Conservation (phyloP, 1,140 invertebrate genomes). For the Drosophila carrolli region DNA sequence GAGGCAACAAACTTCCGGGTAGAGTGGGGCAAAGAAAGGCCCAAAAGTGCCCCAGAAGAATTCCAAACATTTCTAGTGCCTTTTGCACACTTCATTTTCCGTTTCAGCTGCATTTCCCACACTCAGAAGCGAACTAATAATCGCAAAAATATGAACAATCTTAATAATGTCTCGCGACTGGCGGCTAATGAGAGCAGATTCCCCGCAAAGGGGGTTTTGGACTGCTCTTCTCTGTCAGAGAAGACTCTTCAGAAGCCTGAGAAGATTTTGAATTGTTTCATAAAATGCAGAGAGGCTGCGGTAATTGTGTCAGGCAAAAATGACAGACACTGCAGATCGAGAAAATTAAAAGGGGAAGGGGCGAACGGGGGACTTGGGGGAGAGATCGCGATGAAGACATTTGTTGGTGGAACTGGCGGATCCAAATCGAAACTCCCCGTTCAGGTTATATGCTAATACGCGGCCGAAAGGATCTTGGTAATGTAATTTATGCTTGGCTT, state of each 20-base stretch:
- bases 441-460: slow-evolving; percentile 79
- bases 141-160: slow-evolving; percentile 69
- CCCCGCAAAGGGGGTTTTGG: not conserved
- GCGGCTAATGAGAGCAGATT: slow-evolving; percentile 64
- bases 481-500: slow-evolving; percentile 80
- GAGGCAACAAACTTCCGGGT: slow-evolving; percentile 27
- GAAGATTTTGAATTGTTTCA: slow-evolving; percentile 83
- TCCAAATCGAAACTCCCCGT: slow-evolving; percentile 29
- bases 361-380: not conserved
- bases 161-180: slow-evolving; percentile 58
- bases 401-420: slow-evolving; percentile 35
- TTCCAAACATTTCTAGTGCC: slow-evolving; percentile 14
- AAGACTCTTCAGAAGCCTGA: slow-evolving; percentile 66
- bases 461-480: slow-evolving; percentile 71
- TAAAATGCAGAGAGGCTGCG: slow-evolving; percentile 77
- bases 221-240: slow-evolving; percentile 7
- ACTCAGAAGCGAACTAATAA: slow-evolving; percentile 72
- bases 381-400: slow-evolving; percentile 55
- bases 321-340: slow-evolving; percentile 48
- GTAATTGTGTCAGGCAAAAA: slow-evolving; percentile 77
- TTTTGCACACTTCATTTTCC: slow-evolving; percentile 35
- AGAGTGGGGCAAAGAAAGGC: slow-evolving; percentile 9
- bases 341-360: slow-evolving; percentile 2
- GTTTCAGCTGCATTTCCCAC: slow-evolving; percentile 56
- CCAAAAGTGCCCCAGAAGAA: slow-evolving; percentile 30